Percentiles rank a stretch among this genome's conserved stretches.
phyloP scores from a whole-genome alignment of 2,888 invertebrate species.

The Acanthoscelides obtectus region DNA sequence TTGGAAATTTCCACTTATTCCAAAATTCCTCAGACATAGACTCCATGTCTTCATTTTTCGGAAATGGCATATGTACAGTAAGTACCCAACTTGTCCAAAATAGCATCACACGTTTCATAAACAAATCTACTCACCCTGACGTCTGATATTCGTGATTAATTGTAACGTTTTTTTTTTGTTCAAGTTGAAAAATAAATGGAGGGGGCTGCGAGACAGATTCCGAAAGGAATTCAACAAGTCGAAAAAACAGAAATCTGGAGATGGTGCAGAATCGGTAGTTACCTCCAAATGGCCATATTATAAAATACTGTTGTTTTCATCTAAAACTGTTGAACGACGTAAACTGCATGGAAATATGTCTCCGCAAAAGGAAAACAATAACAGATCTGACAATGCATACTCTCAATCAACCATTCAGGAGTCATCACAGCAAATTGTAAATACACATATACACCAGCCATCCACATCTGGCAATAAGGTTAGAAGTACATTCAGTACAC shows the following conservation, averaged over 20 bases:
- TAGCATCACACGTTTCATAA: conserved; percentile 12
- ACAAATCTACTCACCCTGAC: conserved; percentile 8
- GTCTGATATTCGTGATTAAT: conserved; percentile 11
- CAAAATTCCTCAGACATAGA: conserved; percentile 9
- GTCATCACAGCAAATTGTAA: conserved; percentile 4
- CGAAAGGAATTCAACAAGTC: conserved; percentile 12
- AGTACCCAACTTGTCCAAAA: conserved; percentile 9
- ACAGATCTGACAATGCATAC: conserved; percentile 1
- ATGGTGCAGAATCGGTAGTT: conserved; percentile 8
- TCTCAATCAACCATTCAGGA: conserved; percentile 3
- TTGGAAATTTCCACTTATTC: conserved; percentile 13
- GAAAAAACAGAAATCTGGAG: conserved; percentile 9
- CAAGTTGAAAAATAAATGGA: conserved; percentile 10
- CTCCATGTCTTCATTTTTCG: conserved; percentile 9
- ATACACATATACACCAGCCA: conserved; percentile 5
- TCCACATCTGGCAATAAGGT: not conserved
- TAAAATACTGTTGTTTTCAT: conserved; percentile 13
- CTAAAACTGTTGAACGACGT: conserved; percentile 4
- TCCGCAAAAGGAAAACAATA: conserved; percentile 1
- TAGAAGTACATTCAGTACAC: conserved; percentile 5
- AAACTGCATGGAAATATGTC: conserved; percentile 10
- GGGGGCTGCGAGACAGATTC: conserved; percentile 10
- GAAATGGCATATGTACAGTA: conserved; percentile 8
- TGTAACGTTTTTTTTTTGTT: conserved; percentile 10
- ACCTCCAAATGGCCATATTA: conserved; percentile 10